These are phyloP conservation scores for Ivindomyrus marchei DNA, from an alignment of 2,113 vertebrate species.

Conservation along the genomic window DNA sequence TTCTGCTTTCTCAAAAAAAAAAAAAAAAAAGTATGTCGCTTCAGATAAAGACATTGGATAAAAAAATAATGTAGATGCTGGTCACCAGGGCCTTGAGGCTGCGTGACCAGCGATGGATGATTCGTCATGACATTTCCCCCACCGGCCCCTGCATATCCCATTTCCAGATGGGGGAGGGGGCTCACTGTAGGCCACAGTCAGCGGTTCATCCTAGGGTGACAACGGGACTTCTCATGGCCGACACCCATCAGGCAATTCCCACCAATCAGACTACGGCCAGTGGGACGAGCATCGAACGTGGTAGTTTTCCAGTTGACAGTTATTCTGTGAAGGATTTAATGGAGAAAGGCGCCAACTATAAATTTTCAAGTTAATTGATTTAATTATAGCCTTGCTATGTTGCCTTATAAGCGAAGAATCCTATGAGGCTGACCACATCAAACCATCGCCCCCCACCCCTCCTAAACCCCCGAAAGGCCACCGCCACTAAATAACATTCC, in stretches of 20 bases:
- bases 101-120: neutral
- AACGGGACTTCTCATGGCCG: slow-evolving; percentile 44
- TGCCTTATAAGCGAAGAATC: slow-evolving; percentile 36
- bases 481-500: neutral
- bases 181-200: slow-evolving; percentile 15
- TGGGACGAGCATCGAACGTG: neutral
- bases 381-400: slow-evolving; percentile 48
- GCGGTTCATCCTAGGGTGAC: slow-evolving; percentile 34
- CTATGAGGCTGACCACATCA: slow-evolving; percentile 43
- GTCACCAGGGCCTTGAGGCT: neutral
- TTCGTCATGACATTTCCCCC: neutral
- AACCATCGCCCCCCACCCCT: neutral
- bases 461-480: neutral
- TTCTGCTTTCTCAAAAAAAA: neutral
- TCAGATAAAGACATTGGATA: neutral
- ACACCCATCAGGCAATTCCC: neutral
- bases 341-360: slow-evolving; percentile 14
- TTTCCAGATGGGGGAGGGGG: slow-evolving; percentile 13
- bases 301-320: slow-evolving; percentile 16
- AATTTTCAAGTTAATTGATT: slow-evolving; percentile 32
- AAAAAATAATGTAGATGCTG: neutral
- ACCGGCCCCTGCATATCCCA: neutral
- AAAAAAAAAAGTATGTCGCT: neutral
- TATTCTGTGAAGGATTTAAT: neutral
- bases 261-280: neutral